Evolutionary conservation across 1,140 invertebrate genomes (phyloP).

Genomic region (Brachionus sp.): DNA sequence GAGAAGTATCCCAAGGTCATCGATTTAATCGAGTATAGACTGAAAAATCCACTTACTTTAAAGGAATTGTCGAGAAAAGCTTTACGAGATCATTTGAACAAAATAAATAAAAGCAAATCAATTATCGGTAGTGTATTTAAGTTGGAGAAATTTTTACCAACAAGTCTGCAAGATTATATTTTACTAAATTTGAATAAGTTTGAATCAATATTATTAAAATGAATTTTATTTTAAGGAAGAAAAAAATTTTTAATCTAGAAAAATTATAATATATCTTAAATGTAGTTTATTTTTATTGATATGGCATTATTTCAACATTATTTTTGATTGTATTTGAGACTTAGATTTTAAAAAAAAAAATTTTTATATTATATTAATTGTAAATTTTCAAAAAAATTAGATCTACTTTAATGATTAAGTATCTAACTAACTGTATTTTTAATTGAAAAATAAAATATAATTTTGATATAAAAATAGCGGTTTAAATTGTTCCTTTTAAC

Average conservation of each 20-base stretch:
- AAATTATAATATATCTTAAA: not conserved
- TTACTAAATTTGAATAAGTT: constrained; percentile 40
- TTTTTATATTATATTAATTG: too few species aligned
- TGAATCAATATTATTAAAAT: constrained; percentile 19
- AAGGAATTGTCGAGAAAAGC: constrained; percentile 25
- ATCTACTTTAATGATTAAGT: too few species aligned
- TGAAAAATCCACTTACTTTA: constrained; percentile 26
- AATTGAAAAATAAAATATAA: too few species aligned
- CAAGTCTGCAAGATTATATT: constrained; percentile 31
- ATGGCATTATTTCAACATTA: not conserved
- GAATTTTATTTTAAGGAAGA: not conserved
- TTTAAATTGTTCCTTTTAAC: too few species aligned
- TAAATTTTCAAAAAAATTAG: too few species aligned
- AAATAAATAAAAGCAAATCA: constrained; percentile 12
- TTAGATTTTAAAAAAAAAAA: too few species aligned
- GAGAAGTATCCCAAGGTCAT: constrained; percentile 28
- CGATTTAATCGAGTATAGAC: constrained; percentile 36
- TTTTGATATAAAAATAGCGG: too few species aligned
- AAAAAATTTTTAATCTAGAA: not conserved
- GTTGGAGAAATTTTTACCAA: constrained; percentile 28
- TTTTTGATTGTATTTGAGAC: not conserved
- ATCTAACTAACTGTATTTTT: too few species aligned
- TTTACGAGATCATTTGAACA: constrained; percentile 16
- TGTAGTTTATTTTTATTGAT: not conserved
- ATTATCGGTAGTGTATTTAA: constrained; percentile 27